phyloP scores from a whole-genome alignment of 2,888 invertebrate species.

The Protophormia terraenovae region DNA sequence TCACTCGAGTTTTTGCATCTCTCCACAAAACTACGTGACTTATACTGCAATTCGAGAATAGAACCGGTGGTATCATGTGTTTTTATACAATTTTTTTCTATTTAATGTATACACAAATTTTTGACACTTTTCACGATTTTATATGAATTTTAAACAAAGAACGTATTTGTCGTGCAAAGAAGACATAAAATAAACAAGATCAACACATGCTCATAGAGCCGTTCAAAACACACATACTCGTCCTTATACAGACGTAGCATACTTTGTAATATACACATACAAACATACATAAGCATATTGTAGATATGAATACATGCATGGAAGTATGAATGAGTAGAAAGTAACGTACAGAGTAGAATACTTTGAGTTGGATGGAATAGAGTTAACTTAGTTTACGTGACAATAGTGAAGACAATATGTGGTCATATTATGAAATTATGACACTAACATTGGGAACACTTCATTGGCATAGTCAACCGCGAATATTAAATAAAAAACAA shows the following conservation, averaged over 20 bases:
- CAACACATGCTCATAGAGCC: conserved; percentile 37
- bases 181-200: conserved; percentile 37
- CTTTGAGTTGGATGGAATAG: neutral
- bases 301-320: neutral
- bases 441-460: neutral
- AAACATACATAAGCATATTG: neutral
- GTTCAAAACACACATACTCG: neutral
- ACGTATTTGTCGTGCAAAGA: conserved; percentile 1
- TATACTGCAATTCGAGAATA: neutral
- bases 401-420: conserved; percentile 35
- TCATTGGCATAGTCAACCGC: neutral
- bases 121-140: conserved; percentile 49
- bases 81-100: neutral
- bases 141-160: conserved; percentile 45
- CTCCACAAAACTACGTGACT: conserved; percentile 11
- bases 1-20: neutral
- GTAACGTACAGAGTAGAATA: neutral
- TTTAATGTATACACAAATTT: conserved; percentile 30
- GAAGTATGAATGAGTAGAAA: neutral
- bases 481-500: neutral
- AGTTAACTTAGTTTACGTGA: conserved; percentile 37
- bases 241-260: neutral
- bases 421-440: conserved; percentile 14
- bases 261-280: neutral
- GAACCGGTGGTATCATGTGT: conserved; percentile 11